Conservation (phyloP, 2,113 vertebrate genomes). For the Cricetomys ansorgei region DNA sequence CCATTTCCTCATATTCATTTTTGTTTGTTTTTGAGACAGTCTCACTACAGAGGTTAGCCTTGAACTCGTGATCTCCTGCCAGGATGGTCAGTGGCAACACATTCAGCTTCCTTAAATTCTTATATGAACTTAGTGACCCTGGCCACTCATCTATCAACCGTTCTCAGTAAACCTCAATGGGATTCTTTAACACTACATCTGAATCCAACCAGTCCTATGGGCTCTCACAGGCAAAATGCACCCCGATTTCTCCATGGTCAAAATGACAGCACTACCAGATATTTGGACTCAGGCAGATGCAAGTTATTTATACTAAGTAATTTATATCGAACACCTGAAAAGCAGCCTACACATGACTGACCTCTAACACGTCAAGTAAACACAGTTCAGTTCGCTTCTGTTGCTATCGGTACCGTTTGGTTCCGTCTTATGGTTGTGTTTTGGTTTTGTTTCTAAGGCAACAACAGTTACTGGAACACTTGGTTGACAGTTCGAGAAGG, state of each 20-base stretch:
- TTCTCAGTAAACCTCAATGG: constrained; percentile 11
- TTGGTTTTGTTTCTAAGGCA: constrained; percentile 60
- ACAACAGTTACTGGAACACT: neutral
- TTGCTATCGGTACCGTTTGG: neutral
- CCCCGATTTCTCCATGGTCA: neutral
- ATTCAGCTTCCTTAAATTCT: neutral
- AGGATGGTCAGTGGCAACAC: neutral
- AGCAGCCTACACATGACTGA: neutral
- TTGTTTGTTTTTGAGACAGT: neutral
- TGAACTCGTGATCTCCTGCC: neutral
- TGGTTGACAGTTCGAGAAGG: neutral
- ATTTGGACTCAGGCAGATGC: neutral
- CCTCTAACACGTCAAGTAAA: constrained; percentile 15
- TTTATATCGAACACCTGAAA: neutral
- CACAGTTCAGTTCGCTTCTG: neutral
- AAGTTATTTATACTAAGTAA: neutral
- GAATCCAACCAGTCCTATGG: neutral
- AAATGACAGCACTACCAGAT: neutral
- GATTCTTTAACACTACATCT: neutral
- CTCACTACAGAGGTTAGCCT: neutral
- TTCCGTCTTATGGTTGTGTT: constrained; percentile 1
- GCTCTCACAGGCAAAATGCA: neutral
- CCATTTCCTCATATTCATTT: neutral
- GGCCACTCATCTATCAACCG: neutral
- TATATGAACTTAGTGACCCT: neutral